These are phyloP conservation scores for Hermaeophaga mercurialis DNA, from an alignment of 2,888 invertebrate species.

Conservation along the genomic window DNA sequence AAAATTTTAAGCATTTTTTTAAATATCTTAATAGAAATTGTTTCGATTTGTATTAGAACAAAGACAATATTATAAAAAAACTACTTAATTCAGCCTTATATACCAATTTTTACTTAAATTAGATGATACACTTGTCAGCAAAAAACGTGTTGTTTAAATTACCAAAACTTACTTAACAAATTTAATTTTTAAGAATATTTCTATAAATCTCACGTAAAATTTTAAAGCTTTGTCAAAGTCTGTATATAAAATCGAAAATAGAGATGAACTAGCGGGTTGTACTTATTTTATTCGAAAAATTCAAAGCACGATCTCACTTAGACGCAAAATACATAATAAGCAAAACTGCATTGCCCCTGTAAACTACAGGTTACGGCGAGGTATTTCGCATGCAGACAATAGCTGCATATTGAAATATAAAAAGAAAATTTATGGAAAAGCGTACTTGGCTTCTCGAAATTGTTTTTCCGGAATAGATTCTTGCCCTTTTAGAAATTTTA, in stretches of 20 bases:
- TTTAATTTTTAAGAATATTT: too few species aligned
- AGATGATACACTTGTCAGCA: too few species aligned
- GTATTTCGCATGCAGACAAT: slow-evolving; percentile 38
- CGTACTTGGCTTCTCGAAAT: slow-evolving; percentile 19
- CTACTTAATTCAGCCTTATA: too few species aligned
- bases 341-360: slow-evolving; percentile 19
- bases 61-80: too few species aligned
- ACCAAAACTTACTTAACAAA: too few species aligned
- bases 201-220: too few species aligned
- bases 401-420: slow-evolving; percentile 43
- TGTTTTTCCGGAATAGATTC: slow-evolving; percentile 28
- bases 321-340: slow-evolving; percentile 19
- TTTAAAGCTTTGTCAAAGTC: not conserved
- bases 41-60: too few species aligned
- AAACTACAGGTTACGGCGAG: slow-evolving; percentile 31
- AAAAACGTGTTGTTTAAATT: too few species aligned
- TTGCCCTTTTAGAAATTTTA: slow-evolving; percentile 29
- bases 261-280: slow-evolving; percentile 3
- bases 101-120: too few species aligned
- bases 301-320: slow-evolving; percentile 9
- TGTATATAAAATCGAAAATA: not conserved
- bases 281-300: slow-evolving; percentile 9
- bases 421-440: slow-evolving; percentile 38
- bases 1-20: too few species aligned
- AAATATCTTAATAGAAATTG: too few species aligned